Percentiles rank a stretch among this genome's conserved stretches.
Evolutionary conservation across 2,113 vertebrate species (phyloP).

Genomic region (Atherinomorus stipes): DNA sequence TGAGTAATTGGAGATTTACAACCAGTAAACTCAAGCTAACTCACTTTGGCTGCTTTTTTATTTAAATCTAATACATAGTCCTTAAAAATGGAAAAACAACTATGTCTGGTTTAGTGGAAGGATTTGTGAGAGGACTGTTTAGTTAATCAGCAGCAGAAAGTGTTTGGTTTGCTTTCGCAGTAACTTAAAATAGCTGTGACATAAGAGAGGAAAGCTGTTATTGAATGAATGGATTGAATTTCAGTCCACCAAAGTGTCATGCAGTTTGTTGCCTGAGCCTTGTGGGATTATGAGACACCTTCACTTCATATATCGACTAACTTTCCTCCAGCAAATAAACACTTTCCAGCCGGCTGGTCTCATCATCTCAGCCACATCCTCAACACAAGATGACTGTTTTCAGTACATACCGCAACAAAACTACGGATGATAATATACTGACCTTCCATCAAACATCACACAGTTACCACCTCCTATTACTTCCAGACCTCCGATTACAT

Average conservation of each 20-base stretch:
- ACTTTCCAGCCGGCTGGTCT: too few species aligned
- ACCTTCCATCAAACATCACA: background rate
- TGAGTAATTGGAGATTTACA: slow-evolving; percentile 10
- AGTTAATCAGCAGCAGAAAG: background rate
- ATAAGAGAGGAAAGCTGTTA: background rate
- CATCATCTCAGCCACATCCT: background rate
- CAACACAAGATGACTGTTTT: background rate
- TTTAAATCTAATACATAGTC: background rate
- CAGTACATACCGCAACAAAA: too few species aligned
- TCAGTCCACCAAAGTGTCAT: background rate
- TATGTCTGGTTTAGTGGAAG: background rate
- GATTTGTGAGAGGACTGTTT: background rate
- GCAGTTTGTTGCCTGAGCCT: background rate
- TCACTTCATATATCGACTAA: background rate
- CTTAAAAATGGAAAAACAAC: background rate
- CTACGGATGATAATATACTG: background rate
- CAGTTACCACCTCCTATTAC: background rate
- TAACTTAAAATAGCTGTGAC: background rate
- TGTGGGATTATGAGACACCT: background rate
- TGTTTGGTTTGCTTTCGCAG: background rate
- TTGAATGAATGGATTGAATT: slow-evolving; percentile 1
- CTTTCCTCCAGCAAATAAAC: background rate
- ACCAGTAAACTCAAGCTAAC: background rate
- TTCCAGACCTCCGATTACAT: too few species aligned
- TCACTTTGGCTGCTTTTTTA: too few species aligned